phyloP scores from a whole-genome alignment of 2,113 vertebrate species.

The Regulus satrapa region DNA sequence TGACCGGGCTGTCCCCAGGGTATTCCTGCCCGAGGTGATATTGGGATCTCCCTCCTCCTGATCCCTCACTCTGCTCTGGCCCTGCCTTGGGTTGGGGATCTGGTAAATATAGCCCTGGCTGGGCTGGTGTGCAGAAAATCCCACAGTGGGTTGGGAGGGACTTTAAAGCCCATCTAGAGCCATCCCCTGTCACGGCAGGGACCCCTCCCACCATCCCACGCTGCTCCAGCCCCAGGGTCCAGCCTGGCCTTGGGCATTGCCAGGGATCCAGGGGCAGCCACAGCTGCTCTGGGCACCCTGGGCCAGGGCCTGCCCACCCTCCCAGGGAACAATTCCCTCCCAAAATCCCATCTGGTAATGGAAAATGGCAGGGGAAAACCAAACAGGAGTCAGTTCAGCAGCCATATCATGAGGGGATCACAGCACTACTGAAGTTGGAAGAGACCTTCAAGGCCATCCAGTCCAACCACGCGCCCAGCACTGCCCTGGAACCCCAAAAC shows the following conservation, averaged over 20 bases:
- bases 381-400: neutral
- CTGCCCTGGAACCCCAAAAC: neutral
- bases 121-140: neutral
- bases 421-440: neutral
- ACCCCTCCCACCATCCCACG: neutral
- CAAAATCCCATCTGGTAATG: neutral
- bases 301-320: neutral
- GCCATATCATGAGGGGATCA: accelerated
- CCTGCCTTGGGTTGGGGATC: neutral
- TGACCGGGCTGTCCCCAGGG: neutral
- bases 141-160: neutral
- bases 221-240: neutral
- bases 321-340: accelerated
- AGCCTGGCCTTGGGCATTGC: neutral
- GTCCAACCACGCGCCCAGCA: neutral
- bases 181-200: neutral
- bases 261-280: neutral
- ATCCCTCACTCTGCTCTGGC: neutral
- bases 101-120: neutral
- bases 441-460: no score
- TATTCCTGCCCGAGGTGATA: neutral
- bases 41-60: neutral
- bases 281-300: neutral
- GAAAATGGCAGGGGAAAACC: accelerated
- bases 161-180: accelerated